Evolutionary conservation across 2,113 vertebrate species (phyloP), one percentile per base, ranked within the genome.

Genomic region (Gnathonemus longibarbis): DNA sequence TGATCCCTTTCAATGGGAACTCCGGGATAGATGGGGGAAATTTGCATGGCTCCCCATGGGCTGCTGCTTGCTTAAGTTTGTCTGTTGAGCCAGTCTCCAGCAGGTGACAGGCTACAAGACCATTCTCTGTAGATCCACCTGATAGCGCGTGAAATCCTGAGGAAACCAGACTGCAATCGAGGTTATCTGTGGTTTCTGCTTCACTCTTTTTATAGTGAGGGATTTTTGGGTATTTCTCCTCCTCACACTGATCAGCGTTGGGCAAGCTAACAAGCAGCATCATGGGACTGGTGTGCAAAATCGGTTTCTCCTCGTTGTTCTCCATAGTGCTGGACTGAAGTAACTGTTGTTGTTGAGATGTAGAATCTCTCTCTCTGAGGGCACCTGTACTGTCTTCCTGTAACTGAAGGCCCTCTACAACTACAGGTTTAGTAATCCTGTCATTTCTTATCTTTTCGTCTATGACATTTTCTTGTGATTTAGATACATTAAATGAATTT

Each of bases 301-400:
- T 3, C 90, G 95, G 50, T 87, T 95, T 94, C n/a, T 94, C 91
- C 1, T 94, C 94, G 0, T 94, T 93, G 52, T 48, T 91, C 90
- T 94, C 93, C 74, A 94, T 93, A 0, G 95, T 95, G 31, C 94
- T 90, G 27, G 94, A 92, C 5, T 95, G 95, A 0, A 95, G 94
- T 87, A 94, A 91, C 11, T 95, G 93, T 35, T 96, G 96, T 89
- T 24, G 56, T 9, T 92, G 91, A 31, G 95, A 87, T 0, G 96
- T 93, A 90, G 93, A 94, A 3, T 91, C 89, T 31, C 91, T 85
- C 19, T 92, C 93, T 90, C 56, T 91, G 42, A 91, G 11, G 0
- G 52, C 6, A 13, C 1, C 1, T 0, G 0, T 0, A 15, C 88
- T 70, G 27, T 17, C 91, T 89, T 45, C 19, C 0, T 0, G 0